Base-by-base conservation (phyloP, 2,113 vertebrate species). In the Scytalopus superciliaris region DNA sequence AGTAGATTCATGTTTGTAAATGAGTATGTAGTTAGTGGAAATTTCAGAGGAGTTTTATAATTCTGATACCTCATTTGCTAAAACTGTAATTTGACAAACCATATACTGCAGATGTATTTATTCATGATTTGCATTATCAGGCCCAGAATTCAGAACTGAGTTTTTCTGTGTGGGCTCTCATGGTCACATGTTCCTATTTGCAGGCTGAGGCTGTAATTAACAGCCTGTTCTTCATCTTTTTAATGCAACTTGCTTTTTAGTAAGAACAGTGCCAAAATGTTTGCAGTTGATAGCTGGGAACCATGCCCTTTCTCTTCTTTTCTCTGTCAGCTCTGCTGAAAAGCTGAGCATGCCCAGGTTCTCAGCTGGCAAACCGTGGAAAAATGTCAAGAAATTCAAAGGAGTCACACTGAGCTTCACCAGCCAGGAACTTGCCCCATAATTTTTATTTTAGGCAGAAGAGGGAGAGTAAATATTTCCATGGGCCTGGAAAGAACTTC, bases 371-470 rank as follows among this genome's bases (percentile, higher is more conserved):
- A 87, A 84, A 78, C 49, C 11, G 28, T 87, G 37, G 84, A 69
- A 89, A 82, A 76, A 42, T 1, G 40, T 49, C 91, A 95, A 64
- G 40, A 92, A 89, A 84, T 91, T 82, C 40, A 64, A 91, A 87
- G 57, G 76, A 81, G 24, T 75, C 72, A 60, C 31, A 14, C 53
- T 64, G 49, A 87, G 47, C 23, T 42, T 76, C 63, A 82, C 37
- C 59, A 84, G 77, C 49, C 84, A 94, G 69, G 37, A 87, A 35
- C 57, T 91, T 91, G 74, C 21, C 37, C 74, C n/a, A 35, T 89
- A 57, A 79, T 62, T 94, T 94, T 93, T 89, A 91, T 89, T 91
- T 93, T 89, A 79, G 69, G 70, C 81, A 91, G 62, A 95, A 87
- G 37, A 91, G 53, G 39, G 73, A 91, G 45, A 76, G 77, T 73